A percentile compares a stretch with the other conserved stretches of the same genome.
phyloP scores from a whole-genome alignment of 1,140 invertebrate species.

The Drosophila insularis region DNA sequence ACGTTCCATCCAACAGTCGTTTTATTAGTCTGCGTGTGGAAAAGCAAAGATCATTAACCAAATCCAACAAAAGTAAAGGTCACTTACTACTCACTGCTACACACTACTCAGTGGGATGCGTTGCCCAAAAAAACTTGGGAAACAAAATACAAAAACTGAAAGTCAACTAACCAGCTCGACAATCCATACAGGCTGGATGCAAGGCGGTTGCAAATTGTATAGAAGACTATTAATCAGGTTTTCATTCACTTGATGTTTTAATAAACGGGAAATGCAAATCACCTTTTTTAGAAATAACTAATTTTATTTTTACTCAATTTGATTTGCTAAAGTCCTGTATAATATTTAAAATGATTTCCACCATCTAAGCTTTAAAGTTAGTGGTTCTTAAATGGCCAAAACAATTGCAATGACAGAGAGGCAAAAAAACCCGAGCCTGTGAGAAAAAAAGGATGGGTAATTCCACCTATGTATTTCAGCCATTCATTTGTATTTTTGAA shows the following conservation, averaged over 20 bases:
- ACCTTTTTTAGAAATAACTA: too few relatives aligned
- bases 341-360: too few relatives aligned
- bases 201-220: background rate
- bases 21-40: conserved; percentile 4
- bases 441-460: too few relatives aligned
- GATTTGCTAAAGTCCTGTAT: too few relatives aligned
- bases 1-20: background rate
- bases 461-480: too few relatives aligned
- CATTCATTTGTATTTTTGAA: too few relatives aligned
- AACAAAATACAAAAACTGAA: background rate
- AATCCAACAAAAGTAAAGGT: conserved; percentile 1
- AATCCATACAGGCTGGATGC: background rate
- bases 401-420: too few relatives aligned
- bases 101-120: background rate
- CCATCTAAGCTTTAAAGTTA: too few relatives aligned
- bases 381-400: too few relatives aligned
- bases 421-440: too few relatives aligned
- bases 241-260: background rate
- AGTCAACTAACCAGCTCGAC: conserved; percentile 1
- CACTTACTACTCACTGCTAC: background rate
- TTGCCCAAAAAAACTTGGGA: background rate
- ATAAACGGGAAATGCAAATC: background rate
- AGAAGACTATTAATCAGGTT: background rate
- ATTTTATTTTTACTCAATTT: too few relatives aligned
- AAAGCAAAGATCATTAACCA: conserved; percentile 6